Conservation (phyloP, 2,113 vertebrate species). For the Dasyurus viverrinus region DNA sequence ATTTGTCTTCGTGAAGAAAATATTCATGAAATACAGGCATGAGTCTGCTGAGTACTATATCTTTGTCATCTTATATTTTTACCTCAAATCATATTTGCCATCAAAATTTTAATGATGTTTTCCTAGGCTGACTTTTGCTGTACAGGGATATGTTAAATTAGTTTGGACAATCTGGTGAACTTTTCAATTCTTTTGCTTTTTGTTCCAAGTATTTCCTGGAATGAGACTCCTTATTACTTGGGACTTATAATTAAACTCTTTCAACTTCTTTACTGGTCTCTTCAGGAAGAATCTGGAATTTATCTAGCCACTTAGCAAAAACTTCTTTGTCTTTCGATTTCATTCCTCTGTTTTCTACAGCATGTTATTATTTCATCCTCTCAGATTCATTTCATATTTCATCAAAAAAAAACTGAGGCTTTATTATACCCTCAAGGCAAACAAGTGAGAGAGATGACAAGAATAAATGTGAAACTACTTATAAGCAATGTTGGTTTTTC, state of each 20-base stretch:
- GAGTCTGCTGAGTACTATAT: not conserved
- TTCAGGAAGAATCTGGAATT: not conserved
- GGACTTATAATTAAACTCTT: not conserved
- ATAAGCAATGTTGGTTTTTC: conserved; percentile 53
- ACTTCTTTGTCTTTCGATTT: too few relatives aligned
- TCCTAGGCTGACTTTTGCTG: not conserved
- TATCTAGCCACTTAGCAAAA: not conserved
- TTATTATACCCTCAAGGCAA: conserved; percentile 68
- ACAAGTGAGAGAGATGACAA: conserved; percentile 22
- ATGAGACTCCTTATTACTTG: not conserved
- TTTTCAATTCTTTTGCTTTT: too few relatives aligned
- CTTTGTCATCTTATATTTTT: not conserved
- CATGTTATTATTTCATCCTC: not conserved
- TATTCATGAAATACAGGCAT: not conserved
- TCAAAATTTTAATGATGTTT: not conserved
- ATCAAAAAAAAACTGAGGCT: not conserved
- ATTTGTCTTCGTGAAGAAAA: not conserved
- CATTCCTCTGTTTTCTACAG: not conserved
- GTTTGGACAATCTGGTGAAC: not conserved
- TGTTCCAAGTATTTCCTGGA: not conserved
- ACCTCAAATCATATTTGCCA: not conserved
- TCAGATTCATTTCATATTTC: not conserved
- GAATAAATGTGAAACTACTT: not conserved
- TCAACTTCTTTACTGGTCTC: not conserved
- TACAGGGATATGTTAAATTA: not conserved